Evolutionary conservation across 1,140 invertebrate species (phyloP).

Genomic region (Orius insidiosus): DNA sequence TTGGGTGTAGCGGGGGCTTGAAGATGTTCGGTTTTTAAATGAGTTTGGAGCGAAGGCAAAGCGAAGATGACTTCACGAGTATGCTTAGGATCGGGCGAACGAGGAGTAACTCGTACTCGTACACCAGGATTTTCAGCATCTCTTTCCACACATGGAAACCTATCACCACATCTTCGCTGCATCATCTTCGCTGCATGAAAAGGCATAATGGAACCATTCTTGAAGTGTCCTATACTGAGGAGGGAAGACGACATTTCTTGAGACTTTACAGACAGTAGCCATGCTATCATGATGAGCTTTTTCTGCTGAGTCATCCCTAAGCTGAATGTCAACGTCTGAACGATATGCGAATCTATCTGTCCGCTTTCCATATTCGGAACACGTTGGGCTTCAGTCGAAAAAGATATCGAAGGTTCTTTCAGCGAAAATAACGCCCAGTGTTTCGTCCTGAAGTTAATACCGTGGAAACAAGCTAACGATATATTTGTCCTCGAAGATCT

Average conservation of each 20-base stretch:
- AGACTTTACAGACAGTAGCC: conserved; percentile 83
- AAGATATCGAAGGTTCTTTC: conserved; percentile 85
- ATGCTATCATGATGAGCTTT: conserved; percentile 54
- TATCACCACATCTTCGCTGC: conserved; percentile 80
- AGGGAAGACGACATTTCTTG: conserved; percentile 78
- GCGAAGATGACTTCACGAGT: conserved; percentile 90
- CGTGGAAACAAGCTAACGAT: conserved; percentile 91
- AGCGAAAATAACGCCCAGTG: conserved; percentile 92
- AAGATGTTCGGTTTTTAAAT: conserved; percentile 82
- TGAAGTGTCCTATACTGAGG: conserved; percentile 84
- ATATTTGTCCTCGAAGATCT: conserved; percentile 82
- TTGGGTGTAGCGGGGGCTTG: conserved; percentile 56
- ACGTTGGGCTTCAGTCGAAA: conserved; percentile 86
- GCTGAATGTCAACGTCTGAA: conserved; percentile 74
- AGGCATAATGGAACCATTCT: conserved; percentile 95
- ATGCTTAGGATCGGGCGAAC: conserved; percentile 67
- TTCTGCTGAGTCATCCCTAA: conserved; percentile 50
- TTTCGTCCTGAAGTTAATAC: conserved; percentile 92
- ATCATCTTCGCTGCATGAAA: conserved; percentile 82
- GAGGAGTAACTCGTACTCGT: conserved; percentile 28
- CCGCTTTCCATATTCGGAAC: conserved; percentile 43
- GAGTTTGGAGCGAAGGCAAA: conserved; percentile 76
- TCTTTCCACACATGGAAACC: conserved; percentile 70
- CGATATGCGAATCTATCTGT: conserved; percentile 46
- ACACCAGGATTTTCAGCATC: conserved; percentile 31